Conservation (phyloP, 2,113 vertebrate genomes). For the Brienomyrus longianalis region DNA sequence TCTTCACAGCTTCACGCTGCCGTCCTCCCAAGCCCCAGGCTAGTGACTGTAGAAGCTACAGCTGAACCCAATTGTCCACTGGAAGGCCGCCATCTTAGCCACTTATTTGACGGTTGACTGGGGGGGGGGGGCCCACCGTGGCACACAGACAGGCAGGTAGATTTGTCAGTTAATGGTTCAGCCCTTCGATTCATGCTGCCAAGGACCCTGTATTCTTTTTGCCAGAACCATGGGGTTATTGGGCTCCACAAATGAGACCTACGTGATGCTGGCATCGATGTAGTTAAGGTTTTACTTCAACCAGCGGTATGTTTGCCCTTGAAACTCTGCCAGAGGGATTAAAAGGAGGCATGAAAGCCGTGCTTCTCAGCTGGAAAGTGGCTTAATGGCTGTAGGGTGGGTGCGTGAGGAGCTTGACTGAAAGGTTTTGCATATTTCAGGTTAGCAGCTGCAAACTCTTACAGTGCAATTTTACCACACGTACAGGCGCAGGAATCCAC, state of each 20-base stretch:
- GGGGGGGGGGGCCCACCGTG: not conserved
- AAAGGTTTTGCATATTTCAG: slow-evolving; percentile 9
- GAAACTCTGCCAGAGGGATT: not conserved
- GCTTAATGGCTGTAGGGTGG: slow-evolving; percentile 13
- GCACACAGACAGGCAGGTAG: not conserved
- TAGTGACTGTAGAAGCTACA: not conserved
- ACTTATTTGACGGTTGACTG: not conserved
- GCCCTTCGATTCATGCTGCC: not conserved
- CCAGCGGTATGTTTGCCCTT: not conserved
- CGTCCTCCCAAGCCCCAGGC: not conserved
- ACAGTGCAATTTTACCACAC: not conserved
- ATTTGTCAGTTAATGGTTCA: not conserved
- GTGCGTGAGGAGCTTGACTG: not conserved
- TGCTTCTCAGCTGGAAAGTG: slow-evolving; percentile 5
- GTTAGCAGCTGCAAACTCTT: not conserved
- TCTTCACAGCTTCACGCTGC: not conserved
- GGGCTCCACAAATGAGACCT: not conserved
- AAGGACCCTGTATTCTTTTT: not conserved
- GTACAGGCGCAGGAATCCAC: not conserved
- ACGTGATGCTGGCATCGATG: not conserved
- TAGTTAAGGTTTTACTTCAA: not conserved
- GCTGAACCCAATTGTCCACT: not conserved
- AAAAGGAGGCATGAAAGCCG: slow-evolving; percentile 12
- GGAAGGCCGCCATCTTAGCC: not conserved
- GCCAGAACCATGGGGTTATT: not conserved